Evolutionary conservation across 2,888 invertebrate genomes (phyloP).

Genomic region (Pandemis cinnamomeana): DNA sequence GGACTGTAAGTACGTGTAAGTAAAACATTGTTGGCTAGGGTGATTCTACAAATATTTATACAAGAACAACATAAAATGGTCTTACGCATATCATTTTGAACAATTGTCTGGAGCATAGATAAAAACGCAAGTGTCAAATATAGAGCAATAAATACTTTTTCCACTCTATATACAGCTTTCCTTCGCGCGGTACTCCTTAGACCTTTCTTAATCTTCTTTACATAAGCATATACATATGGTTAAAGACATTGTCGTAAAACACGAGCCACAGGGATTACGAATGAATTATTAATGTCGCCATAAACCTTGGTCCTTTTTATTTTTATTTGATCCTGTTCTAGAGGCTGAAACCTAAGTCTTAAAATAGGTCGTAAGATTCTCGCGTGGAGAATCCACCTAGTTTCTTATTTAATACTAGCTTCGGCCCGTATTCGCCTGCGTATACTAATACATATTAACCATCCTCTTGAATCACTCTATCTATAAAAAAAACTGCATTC

Average conservation of each 20-base stretch:
- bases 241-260: constrained; percentile 41
- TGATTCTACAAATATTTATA: too few relatives aligned
- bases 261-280: constrained; percentile 37
- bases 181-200: neutral
- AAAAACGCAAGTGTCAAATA: neutral
- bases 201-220: constrained; percentile 22
- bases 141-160: neutral
- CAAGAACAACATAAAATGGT: too few relatives aligned
- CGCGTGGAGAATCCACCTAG: too few relatives aligned
- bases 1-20: too few relatives aligned
- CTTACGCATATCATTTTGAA: neutral
- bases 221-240: constrained; percentile 18
- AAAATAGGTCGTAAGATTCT: constrained; percentile 4
- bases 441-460: too few relatives aligned
- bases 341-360: neutral
- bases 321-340: constrained; percentile 23
- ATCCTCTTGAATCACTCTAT: too few relatives aligned
- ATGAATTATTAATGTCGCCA: constrained; percentile 45
- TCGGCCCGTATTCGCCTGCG: too few relatives aligned
- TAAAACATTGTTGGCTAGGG: too few relatives aligned
- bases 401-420: too few relatives aligned
- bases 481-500: too few relatives aligned
- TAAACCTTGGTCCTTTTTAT: constrained; percentile 41
- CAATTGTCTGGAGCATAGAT: neutral
- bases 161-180: neutral